Conservation (phyloP, 2,113 vertebrate species). For the Porphyrio hochstetteri region DNA sequence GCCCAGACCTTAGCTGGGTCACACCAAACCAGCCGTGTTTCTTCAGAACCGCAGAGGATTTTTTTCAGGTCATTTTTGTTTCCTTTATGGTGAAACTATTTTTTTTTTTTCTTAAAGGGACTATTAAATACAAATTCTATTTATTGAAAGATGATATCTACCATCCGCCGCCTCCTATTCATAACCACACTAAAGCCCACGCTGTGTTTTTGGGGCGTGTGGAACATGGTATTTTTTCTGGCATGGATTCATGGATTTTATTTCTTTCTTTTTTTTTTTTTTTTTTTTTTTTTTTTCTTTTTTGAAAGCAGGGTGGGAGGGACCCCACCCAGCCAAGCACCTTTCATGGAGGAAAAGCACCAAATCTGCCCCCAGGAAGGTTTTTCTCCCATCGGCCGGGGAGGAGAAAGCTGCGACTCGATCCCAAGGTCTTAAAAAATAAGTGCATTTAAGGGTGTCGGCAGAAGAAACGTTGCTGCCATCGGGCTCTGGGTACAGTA, state of each 20-base stretch:
- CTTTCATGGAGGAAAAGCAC: neutral
- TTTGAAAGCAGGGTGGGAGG: neutral
- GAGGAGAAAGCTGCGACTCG: neutral
- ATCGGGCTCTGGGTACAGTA: neutral
- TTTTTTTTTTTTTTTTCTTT: neutral
- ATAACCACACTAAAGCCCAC: neutral
- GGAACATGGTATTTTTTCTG: neutral
- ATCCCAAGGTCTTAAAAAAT: neutral
- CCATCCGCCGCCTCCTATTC: fast-evolving
- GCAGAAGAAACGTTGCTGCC: neutral
- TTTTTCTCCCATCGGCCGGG: neutral
- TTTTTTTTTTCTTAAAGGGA: neutral
- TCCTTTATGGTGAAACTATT: conserved; percentile 27
- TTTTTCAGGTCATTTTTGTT: neutral
- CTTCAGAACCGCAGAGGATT: neutral
- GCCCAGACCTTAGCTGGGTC: neutral
- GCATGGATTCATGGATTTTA: neutral
- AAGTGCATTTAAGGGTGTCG: neutral
- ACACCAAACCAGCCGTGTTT: neutral
- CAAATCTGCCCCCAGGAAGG: neutral
- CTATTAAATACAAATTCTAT: neutral
- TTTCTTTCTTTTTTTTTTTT: neutral
- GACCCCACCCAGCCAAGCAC: neutral
- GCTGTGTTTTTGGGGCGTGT: neutral
- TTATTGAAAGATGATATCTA: neutral